These are phyloP conservation scores for Lagria hirta DNA, from an alignment of 2,888 invertebrate genomes.

Conservation along the genomic window DNA sequence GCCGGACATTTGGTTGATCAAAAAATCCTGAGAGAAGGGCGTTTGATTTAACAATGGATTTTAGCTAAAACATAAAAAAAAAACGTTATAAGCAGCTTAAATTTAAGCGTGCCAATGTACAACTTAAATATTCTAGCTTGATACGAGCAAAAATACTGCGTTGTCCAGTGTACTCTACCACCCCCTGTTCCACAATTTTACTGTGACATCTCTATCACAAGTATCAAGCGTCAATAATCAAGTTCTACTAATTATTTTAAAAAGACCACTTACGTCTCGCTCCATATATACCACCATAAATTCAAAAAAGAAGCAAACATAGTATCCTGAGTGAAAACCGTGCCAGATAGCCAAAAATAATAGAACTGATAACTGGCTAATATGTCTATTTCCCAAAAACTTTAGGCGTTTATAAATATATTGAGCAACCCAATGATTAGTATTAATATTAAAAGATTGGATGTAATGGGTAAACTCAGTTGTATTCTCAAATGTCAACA, in stretches of 20 bases:
- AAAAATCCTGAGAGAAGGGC: conserved; percentile 56
- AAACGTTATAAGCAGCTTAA: too few relatives aligned
- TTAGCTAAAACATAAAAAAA: conserved; percentile 59
- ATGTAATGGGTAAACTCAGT: conserved; percentile 86
- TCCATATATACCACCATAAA: conserved; percentile 85
- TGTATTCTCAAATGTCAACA: conserved; percentile 79
- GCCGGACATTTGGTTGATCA: conserved; percentile 49
- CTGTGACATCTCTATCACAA: too few relatives aligned
- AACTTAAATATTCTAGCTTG: too few relatives aligned
- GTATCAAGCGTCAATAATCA: background rate
- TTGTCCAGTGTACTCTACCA: too few relatives aligned
- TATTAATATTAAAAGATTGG: conserved; percentile 91
- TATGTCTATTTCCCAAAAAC: conserved; percentile 78
- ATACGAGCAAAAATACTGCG: too few relatives aligned
- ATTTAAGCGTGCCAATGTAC: too few relatives aligned
- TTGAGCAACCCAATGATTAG: conserved; percentile 91
- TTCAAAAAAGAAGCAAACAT: conserved; percentile 88
- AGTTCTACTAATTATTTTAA: too few relatives aligned
- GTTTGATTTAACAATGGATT: conserved; percentile 59
- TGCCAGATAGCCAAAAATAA: conserved; percentile 94
- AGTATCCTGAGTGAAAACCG: conserved; percentile 93
- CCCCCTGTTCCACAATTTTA: too few relatives aligned
- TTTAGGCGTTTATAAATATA: conserved; percentile 92
- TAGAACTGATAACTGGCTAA: conserved; percentile 82
- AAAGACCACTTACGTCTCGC: conserved; percentile 66